These are phyloP conservation scores for Poecile montanus DNA, from an alignment of 2,797 vertebrate genomes.

Conservation along the genomic window DNA sequence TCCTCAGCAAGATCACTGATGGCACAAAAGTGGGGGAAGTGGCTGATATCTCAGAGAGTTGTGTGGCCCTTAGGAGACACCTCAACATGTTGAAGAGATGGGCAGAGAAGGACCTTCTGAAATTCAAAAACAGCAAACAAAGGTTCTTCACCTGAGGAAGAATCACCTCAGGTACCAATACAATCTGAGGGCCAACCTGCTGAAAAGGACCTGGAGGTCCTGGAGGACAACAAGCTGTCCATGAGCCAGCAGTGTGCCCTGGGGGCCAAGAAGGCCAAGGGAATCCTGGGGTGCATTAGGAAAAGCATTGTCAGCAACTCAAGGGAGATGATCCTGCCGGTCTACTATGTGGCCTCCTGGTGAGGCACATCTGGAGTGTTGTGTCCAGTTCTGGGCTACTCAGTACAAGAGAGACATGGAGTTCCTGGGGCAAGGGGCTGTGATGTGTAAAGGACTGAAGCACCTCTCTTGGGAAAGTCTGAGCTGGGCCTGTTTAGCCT, in stretches of 20 bases:
- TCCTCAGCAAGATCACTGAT: background rate
- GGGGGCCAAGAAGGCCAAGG: too few relatives aligned
- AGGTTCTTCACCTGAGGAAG: background rate
- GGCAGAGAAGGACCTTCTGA: background rate
- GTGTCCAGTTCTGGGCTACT: background rate
- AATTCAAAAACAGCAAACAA: background rate
- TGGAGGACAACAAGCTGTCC: background rate
- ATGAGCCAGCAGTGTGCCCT: background rate
- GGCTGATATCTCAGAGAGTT: background rate
- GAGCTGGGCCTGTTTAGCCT: background rate
- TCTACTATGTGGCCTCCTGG: too few relatives aligned
- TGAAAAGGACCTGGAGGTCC: background rate
- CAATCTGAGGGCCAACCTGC: background rate
- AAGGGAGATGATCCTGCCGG: background rate
- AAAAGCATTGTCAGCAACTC: background rate
- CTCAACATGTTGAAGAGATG: background rate
- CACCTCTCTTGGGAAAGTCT: background rate
- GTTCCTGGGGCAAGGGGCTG: background rate
- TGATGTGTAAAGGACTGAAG: background rate
- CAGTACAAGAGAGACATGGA: background rate
- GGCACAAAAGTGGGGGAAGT: background rate
- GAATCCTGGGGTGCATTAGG: background rate
- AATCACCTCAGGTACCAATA: background rate
- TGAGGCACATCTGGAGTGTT: background rate
- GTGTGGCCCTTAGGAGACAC: background rate